A percentile compares a stretch with the other conserved stretches of the same genome.
phyloP scores from a whole-genome alignment of 2,113 vertebrate genomes.

The Brachyhypopomus occidentalis region DNA sequence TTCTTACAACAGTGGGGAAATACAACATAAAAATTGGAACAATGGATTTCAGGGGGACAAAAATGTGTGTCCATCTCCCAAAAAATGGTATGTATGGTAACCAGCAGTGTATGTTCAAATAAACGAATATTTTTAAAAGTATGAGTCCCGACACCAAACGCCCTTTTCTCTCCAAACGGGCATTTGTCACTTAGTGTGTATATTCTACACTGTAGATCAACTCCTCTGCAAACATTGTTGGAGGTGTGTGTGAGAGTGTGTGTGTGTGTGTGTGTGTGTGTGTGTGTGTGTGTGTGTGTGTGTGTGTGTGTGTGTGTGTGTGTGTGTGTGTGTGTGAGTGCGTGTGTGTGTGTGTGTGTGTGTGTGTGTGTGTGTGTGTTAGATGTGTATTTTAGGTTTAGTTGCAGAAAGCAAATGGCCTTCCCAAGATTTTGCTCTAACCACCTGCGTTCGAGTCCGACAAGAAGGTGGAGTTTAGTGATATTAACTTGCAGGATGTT shows the following conservation, averaged over 20 bases:
- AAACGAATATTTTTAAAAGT: slow-evolving; percentile 11
- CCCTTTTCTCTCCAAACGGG: slow-evolving; percentile 13
- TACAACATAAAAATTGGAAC: background rate
- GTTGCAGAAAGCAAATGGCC: too few species aligned
- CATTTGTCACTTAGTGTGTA: slow-evolving; percentile 18
- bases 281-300: too few species aligned
- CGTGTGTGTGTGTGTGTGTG: background rate
- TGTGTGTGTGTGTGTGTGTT: background rate
- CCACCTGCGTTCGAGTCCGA: too few species aligned
- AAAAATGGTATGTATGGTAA: slow-evolving; percentile 14
- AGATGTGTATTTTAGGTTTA: too few species aligned
- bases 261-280: slow-evolving; percentile 10
- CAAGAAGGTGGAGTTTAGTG: too few species aligned
- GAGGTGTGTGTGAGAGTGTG: background rate
- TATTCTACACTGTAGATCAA: slow-evolving; percentile 13
- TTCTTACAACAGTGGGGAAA: background rate
- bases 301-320: too few species aligned
- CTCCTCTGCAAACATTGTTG: background rate
- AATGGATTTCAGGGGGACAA: background rate
- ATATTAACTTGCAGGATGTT: too few species aligned
- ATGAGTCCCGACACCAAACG: slow-evolving; percentile 1
- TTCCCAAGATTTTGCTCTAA: too few species aligned
- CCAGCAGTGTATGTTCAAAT: background rate
- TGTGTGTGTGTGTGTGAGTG: slow-evolving; percentile 10
- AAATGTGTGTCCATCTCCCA: slow-evolving; percentile 31